Evolutionary conservation across 2,113 vertebrate genomes (phyloP).

Genomic region (Nestor notabilis): DNA sequence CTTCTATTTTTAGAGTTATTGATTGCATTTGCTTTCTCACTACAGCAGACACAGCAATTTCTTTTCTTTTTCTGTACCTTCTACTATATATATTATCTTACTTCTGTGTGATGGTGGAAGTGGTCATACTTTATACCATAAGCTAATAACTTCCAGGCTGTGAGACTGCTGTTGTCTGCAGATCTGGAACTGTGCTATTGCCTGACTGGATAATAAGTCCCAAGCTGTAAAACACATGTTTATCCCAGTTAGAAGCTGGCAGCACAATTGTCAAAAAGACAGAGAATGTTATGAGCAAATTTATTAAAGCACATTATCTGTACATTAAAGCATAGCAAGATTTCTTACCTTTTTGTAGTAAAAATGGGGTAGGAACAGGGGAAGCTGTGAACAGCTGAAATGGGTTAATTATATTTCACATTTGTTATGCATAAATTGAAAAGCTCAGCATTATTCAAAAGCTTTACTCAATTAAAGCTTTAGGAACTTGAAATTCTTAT

Average conservation of each 20-base stretch:
- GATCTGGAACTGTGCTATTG: neutral
- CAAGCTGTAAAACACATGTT: neutral
- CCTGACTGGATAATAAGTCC: neutral
- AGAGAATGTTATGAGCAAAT: neutral
- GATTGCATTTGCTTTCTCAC: neutral
- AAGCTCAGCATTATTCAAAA: conserved; percentile 54
- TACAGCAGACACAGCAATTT: neutral
- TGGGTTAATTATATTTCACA: conserved; percentile 63
- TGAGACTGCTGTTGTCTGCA: neutral
- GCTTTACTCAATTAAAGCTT: conserved; percentile 62
- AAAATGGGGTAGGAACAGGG: neutral
- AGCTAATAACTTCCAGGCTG: neutral
- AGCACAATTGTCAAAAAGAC: neutral
- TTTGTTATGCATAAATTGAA: conserved; percentile 61
- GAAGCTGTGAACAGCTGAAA: conserved; percentile 44
- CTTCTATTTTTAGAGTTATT: neutral
- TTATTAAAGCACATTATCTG: neutral
- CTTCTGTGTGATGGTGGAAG: neutral
- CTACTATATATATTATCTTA: neutral
- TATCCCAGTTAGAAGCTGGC: neutral
- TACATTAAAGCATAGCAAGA: neutral
- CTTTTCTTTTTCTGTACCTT: neutral
- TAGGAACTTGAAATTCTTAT: conserved; percentile 51
- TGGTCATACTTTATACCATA: neutral
- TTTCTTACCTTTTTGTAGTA: neutral